phyloP scores from a whole-genome alignment of 2,797 vertebrate species.

The Amblyopsis hoosieri region DNA sequence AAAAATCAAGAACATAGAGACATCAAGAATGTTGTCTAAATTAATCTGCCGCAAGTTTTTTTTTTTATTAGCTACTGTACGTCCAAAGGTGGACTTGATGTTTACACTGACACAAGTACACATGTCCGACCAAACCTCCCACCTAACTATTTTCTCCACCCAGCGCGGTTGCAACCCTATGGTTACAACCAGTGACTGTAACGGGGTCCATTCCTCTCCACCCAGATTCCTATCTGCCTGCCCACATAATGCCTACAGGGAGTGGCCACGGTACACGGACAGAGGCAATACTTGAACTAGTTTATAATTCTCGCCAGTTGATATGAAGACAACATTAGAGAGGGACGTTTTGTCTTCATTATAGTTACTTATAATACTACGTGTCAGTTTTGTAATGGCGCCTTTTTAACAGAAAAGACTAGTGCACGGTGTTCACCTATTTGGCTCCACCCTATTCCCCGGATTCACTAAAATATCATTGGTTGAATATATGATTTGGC shows the following conservation, averaged over 20 bases:
- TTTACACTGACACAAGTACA: constrained; percentile 61
- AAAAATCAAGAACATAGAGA: no score
- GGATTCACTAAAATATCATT: constrained; percentile 46
- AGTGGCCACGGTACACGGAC: constrained; percentile 70
- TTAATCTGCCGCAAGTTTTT: neutral
- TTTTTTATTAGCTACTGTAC: no score
- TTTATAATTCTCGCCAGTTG: neutral
- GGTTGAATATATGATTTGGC: constrained; percentile 14
- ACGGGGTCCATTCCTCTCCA: constrained; percentile 43
- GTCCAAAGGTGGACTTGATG: constrained; percentile 72
- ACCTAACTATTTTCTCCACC: constrained; percentile 64
- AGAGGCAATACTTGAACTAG: constrained; percentile 64
- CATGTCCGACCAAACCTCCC: constrained; percentile 60
- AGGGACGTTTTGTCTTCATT: neutral
- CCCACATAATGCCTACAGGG: constrained; percentile 67
- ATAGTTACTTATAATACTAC: neutral
- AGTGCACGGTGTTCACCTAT: constrained; percentile 59
- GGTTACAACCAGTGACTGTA: constrained; percentile 41
- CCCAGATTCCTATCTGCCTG: constrained; percentile 53
- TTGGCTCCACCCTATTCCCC: constrained; percentile 48
- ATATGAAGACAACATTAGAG: neutral
- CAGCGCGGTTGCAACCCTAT: constrained; percentile 41
- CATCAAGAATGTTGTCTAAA: no score
- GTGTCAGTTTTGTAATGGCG: constrained; percentile 45
- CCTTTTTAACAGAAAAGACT: constrained; percentile 64